Conservation (phyloP, 2,888 invertebrate genomes). For the Xylota segnis region DNA sequence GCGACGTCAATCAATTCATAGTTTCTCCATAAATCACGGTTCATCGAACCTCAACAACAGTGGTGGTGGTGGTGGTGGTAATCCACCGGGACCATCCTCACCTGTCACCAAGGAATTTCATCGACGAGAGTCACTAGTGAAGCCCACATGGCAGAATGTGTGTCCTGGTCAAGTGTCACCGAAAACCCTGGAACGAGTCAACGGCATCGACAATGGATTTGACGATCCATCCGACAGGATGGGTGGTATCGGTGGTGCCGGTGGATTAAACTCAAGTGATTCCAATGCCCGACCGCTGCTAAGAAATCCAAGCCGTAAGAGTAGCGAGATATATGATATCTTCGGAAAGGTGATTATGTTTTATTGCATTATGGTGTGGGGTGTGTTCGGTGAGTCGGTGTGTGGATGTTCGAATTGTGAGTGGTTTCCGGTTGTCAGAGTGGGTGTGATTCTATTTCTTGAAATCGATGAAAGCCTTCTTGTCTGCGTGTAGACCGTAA, state of each 20-base stretch:
- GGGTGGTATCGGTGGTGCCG: slow-evolving; percentile 71
- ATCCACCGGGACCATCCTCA: slow-evolving; percentile 48
- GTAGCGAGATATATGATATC: slow-evolving; percentile 81
- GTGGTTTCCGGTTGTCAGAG: slow-evolving; percentile 8
- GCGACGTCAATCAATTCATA: slow-evolving; percentile 78
- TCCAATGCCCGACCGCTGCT: slow-evolving; percentile 55
- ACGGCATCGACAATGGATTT: slow-evolving; percentile 80
- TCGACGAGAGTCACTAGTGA: slow-evolving; percentile 83
- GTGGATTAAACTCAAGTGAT: slow-evolving; percentile 71
- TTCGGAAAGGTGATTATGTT: slow-evolving; percentile 82
- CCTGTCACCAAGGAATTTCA: slow-evolving; percentile 75
- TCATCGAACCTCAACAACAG: slow-evolving; percentile 62
- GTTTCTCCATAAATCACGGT: slow-evolving; percentile 76
- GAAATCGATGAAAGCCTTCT: slow-evolving; percentile 19
- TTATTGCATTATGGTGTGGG: slow-evolving; percentile 37
- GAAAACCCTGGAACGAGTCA: slow-evolving; percentile 83
- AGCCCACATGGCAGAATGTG: slow-evolving; percentile 84
- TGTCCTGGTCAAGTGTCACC: slow-evolving; percentile 83
- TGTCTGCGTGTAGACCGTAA: background rate
- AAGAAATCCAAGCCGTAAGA: slow-evolving; percentile 72
- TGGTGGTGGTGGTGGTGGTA: slow-evolving; percentile 28
- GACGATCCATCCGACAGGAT: slow-evolving; percentile 79
- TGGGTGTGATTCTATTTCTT: background rate
- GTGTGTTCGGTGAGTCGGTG: background rate
- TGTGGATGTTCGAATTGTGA: slow-evolving; percentile 7